Evolutionary conservation across 2,113 vertebrate species (phyloP).

Genomic region (Brienomyrus brachyistius): DNA sequence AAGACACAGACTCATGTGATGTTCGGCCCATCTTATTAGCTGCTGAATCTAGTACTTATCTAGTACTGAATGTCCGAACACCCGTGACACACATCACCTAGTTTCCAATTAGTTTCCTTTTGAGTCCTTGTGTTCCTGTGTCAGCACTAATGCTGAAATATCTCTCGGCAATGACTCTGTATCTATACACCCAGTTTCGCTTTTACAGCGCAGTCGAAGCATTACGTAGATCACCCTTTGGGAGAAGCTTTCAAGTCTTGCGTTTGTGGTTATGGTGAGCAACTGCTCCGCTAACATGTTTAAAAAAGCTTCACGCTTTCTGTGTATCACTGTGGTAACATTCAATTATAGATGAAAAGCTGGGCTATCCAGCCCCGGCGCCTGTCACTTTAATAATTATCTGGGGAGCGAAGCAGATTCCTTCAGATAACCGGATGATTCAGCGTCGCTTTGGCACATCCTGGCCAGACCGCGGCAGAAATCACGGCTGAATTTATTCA

Average conservation of each 20-base stretch:
- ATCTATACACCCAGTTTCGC: neutral
- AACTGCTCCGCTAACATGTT: neutral
- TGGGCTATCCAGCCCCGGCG: neutral
- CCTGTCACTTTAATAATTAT: neutral
- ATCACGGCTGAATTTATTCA: constrained; percentile 31
- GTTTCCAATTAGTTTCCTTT: neutral
- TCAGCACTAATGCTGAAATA: neutral
- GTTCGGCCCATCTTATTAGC: neutral
- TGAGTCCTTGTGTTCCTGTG: neutral
- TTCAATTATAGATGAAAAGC: neutral
- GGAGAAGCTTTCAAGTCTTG: neutral
- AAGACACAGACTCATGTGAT: neutral
- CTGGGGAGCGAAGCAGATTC: constrained; percentile 5
- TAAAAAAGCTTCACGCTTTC: neutral
- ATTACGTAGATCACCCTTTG: neutral
- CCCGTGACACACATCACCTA: neutral
- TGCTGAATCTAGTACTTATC: neutral
- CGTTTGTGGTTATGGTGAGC: neutral
- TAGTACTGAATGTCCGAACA: neutral
- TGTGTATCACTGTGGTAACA: neutral
- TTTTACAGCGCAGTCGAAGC: neutral
- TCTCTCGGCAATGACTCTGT: neutral
- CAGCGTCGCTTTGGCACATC: constrained; percentile 36
- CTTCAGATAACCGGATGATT: constrained; percentile 41
- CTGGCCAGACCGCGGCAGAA: constrained; percentile 21